Conservation (phyloP, 92 coral and sea anemone genomes). For the Palythoa grandiflora region DNA sequence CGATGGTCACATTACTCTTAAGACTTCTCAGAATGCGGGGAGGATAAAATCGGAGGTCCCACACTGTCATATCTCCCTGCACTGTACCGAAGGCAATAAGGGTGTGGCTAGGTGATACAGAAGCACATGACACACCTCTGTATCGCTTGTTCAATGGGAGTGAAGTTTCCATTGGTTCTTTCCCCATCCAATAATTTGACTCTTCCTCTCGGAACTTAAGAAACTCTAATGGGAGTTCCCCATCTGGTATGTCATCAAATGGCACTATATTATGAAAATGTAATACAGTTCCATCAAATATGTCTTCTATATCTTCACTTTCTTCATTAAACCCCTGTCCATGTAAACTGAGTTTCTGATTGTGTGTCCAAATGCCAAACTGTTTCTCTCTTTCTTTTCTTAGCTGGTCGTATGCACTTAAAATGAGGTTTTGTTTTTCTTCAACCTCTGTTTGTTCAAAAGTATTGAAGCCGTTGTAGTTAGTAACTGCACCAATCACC, state of each 20-base stretch:
- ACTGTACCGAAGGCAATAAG: conserved; percentile 79
- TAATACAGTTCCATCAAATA: conserved; percentile 79
- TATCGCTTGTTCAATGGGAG: conserved; percentile 79
- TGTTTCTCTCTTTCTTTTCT: conserved; percentile 64
- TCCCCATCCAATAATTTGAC: conserved; percentile 79
- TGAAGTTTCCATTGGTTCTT: conserved; percentile 44
- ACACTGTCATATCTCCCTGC: conserved; percentile 82
- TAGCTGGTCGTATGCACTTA: conserved; percentile 64
- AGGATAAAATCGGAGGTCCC: conserved; percentile 78
- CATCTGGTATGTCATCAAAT: conserved; percentile 62
- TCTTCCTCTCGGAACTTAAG: conserved; percentile 69
- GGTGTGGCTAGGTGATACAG: conserved; percentile 73
- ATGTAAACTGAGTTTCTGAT: conserved; percentile 58
- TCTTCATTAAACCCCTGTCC: conserved; percentile 43
- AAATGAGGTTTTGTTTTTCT: conserved; percentile 43
- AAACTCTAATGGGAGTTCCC: conserved; percentile 59
- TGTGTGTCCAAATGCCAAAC: conserved; percentile 68
- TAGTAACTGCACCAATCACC: conserved; percentile 58
- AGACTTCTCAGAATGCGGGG: conserved; percentile 79
- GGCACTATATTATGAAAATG: conserved; percentile 74
- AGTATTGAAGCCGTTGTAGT: neutral
- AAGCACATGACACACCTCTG: conserved; percentile 76
- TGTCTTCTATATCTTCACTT: conserved; percentile 54
- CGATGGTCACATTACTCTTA: conserved; percentile 65
- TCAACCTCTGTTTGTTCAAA: conserved; percentile 15